A percentile compares a stretch with the other conserved stretches of the same genome.
Conservation (phyloP, 2,113 vertebrate genomes). For the Dasypus novemcinctus region DNA sequence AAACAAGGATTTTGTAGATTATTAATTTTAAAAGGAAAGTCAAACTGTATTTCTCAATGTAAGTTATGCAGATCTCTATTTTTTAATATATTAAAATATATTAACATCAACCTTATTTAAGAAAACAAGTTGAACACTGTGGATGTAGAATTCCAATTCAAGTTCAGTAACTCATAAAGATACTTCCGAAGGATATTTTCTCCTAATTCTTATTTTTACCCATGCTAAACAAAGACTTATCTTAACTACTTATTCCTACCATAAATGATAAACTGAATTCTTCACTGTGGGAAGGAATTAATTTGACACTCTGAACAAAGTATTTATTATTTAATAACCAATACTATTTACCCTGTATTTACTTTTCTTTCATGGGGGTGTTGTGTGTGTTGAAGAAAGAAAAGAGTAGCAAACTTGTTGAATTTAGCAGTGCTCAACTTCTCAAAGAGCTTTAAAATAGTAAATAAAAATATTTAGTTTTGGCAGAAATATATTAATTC, state of each 20-base stretch:
- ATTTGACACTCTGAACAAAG: conserved; percentile 14
- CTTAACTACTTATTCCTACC: conserved; percentile 34
- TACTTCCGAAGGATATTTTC: neutral
- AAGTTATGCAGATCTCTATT: neutral
- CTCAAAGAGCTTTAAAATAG: neutral
- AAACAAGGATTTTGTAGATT: neutral
- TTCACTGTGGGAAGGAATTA: conserved; percentile 29
- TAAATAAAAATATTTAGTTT: conserved; percentile 1
- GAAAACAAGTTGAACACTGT: neutral
- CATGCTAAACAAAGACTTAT: conserved; percentile 13
- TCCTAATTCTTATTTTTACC: conserved; percentile 43
- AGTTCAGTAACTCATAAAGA: neutral
- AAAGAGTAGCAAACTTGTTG: neutral
- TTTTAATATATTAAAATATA: conserved; percentile 11
- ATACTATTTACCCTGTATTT: conserved; percentile 52
- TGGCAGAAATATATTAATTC: conserved; percentile 29
- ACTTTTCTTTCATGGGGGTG: neutral
- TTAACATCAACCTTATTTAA: neutral
- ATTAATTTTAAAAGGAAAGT: conserved; percentile 31
- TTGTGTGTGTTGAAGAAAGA: conserved; percentile 16
- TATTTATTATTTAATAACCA: conserved; percentile 32
- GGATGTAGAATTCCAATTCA: conserved; percentile 20
- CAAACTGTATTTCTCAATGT: neutral
- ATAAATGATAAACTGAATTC: conserved; percentile 1
- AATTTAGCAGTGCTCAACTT: neutral